These are phyloP conservation scores for Orius laevigatus DNA, from an alignment of 1,140 invertebrate species.

Conservation along the genomic window DNA sequence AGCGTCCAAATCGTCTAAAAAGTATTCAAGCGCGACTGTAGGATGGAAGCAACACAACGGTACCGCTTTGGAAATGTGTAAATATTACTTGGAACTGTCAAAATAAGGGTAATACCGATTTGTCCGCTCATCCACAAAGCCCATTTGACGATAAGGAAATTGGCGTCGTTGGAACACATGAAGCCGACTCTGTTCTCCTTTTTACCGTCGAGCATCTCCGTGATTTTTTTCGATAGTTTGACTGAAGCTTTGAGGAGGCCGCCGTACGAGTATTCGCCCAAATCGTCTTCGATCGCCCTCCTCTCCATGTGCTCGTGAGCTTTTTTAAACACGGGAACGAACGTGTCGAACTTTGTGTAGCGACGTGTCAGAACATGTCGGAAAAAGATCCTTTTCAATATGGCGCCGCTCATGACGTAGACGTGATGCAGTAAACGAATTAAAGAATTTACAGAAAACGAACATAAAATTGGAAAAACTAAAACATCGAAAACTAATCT, in stretches of 20 bases:
- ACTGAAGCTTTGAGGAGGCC: background rate
- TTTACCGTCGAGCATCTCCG: background rate
- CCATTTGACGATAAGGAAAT: background rate
- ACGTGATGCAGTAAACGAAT: too few relatives aligned
- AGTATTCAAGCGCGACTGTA: background rate
- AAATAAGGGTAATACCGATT: background rate
- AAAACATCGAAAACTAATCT: too few relatives aligned
- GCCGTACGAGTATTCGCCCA: background rate
- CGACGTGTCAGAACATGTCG: too few relatives aligned
- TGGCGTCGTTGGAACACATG: background rate
- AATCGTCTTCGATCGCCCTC: background rate
- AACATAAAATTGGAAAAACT: too few relatives aligned
- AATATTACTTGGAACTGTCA: too few relatives aligned
- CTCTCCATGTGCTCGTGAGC: background rate
- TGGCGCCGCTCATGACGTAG: too few relatives aligned
- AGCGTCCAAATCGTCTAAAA: background rate
- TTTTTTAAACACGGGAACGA: conserved; percentile 1
- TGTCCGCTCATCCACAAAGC: conserved; percentile 1
- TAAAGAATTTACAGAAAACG: too few relatives aligned
- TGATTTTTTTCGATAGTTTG: background rate
- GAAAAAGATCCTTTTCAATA: too few relatives aligned
- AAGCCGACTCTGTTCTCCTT: background rate
- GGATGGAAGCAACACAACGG: background rate
- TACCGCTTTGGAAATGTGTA: background rate
- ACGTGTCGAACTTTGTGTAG: background rate